A percentile compares a stretch with the other conserved stretches of the same genome.
These are phyloP conservation scores for Prenolepis imparis DNA, from an alignment of 2,888 invertebrate species.

Conservation along the genomic window DNA sequence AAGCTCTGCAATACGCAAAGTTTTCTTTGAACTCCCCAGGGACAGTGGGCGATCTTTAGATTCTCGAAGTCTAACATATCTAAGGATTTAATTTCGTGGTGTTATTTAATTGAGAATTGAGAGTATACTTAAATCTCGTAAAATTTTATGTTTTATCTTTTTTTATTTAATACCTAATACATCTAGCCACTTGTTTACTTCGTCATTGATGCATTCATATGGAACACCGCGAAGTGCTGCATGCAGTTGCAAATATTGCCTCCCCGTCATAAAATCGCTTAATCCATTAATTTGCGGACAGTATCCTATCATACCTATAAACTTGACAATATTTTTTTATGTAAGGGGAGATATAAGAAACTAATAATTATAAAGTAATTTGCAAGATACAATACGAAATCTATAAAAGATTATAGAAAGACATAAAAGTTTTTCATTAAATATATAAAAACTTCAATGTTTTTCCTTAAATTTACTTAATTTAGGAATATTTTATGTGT, in stretches of 20 bases:
- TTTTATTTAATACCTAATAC: conserved; percentile 62
- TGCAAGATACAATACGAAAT: background rate
- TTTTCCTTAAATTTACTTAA: background rate
- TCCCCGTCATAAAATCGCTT: conserved; percentile 68
- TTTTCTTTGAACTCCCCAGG: conserved; percentile 68
- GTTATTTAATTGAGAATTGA: background rate
- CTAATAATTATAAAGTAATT: background rate
- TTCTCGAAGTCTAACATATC: conserved; percentile 73
- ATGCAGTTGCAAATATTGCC: conserved; percentile 66
- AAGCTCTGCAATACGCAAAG: conserved; percentile 68
- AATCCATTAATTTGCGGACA: conserved; percentile 72
- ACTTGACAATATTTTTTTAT: conserved; percentile 54
- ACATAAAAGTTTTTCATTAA: background rate
- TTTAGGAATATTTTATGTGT: background rate
- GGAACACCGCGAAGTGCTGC: conserved; percentile 72
- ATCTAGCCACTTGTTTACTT: conserved; percentile 73
- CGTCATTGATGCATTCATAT: conserved; percentile 57
- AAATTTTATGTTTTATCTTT: background rate
- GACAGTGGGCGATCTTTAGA: conserved; percentile 59
- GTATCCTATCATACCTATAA: conserved; percentile 69
- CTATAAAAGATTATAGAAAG: background rate
- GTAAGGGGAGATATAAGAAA: background rate
- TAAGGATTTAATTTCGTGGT: conserved; percentile 28
- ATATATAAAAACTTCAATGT: background rate
- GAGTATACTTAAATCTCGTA: background rate